Evolutionary conservation across 2,888 invertebrate species (phyloP).

Genomic region (Pterostichus niger): DNA sequence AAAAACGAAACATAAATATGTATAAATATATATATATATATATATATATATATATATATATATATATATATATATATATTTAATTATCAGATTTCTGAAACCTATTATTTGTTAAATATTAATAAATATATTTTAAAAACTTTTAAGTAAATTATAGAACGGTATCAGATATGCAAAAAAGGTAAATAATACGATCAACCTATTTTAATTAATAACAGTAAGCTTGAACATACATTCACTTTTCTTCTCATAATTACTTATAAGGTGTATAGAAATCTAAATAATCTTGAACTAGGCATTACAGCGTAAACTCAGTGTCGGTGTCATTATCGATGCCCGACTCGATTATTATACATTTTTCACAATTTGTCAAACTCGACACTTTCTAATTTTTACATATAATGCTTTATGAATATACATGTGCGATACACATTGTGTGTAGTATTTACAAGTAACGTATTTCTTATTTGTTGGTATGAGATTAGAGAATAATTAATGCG

Average conservation of each 20-base stretch:
- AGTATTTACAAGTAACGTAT: too few relatives aligned
- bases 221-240: conserved; percentile 43
- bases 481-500: too few relatives aligned
- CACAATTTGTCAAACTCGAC: conserved; percentile 4
- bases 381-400: conserved; percentile 56
- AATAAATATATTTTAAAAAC: too few relatives aligned
- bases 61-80: too few relatives aligned
- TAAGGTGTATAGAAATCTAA: conserved; percentile 39
- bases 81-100: too few relatives aligned
- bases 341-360: conserved; percentile 16
- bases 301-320: conserved; percentile 6
- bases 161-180: conserved; percentile 4
- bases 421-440: neutral
- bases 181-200: conserved; percentile 19
- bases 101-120: too few relatives aligned
- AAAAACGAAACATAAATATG: too few relatives aligned
- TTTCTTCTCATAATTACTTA: conserved; percentile 55
- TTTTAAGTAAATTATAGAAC: neutral
- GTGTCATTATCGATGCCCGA: conserved; percentile 36
- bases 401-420: conserved; percentile 22
- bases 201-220: conserved; percentile 45
- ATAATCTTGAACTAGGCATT: conserved; percentile 42
- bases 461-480: too few relatives aligned
- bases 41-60: too few relatives aligned
- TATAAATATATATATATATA: too few relatives aligned